A percentile compares a stretch with the other conserved stretches of the same genome.
phyloP scores from a whole-genome alignment of 2,888 invertebrate species.

The Odontothrips loti region DNA sequence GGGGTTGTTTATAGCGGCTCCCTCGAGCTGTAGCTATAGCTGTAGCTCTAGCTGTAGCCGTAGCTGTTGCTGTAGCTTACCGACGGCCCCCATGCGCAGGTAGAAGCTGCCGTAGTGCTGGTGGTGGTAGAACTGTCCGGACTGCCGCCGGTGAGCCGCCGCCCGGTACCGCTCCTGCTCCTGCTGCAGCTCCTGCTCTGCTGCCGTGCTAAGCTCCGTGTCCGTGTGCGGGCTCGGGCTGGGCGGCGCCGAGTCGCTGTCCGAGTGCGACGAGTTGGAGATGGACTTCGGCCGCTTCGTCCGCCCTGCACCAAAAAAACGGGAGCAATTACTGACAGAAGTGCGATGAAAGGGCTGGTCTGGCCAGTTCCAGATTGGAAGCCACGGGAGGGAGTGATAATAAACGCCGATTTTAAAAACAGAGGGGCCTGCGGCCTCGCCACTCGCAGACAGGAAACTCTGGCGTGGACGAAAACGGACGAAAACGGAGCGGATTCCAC shows the following conservation, averaged over 20 bases:
- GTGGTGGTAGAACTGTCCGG: conserved; percentile 54
- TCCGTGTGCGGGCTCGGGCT: conserved; percentile 39
- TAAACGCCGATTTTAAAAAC: no score
- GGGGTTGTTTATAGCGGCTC: no score
- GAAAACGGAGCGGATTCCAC: no score
- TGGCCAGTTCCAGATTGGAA: no score
- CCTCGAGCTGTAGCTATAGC: no score
- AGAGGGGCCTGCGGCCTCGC: no score
- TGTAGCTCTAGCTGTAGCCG: no score
- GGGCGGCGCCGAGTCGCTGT: conserved; percentile 30
- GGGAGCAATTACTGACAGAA: neutral
- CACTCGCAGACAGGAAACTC: no score
- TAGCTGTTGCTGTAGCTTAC: conserved; percentile 56
- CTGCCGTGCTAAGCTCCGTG: conserved; percentile 44
- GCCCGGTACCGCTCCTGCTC: conserved; percentile 45
- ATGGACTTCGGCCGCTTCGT: conserved; percentile 31
- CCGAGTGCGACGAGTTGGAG: conserved; percentile 34
- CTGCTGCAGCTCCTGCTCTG: conserved; percentile 40
- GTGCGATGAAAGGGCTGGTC: no score
- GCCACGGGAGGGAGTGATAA: no score
- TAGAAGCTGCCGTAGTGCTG: conserved; percentile 91
- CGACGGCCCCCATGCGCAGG: conserved; percentile 86
- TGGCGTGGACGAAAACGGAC: no score
- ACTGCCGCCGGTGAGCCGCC: conserved; percentile 45
- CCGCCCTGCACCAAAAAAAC: conserved; percentile 29